These are phyloP conservation scores for Cygnus olor DNA, from an alignment of 2,797 vertebrate species.

Conservation along the genomic window DNA sequence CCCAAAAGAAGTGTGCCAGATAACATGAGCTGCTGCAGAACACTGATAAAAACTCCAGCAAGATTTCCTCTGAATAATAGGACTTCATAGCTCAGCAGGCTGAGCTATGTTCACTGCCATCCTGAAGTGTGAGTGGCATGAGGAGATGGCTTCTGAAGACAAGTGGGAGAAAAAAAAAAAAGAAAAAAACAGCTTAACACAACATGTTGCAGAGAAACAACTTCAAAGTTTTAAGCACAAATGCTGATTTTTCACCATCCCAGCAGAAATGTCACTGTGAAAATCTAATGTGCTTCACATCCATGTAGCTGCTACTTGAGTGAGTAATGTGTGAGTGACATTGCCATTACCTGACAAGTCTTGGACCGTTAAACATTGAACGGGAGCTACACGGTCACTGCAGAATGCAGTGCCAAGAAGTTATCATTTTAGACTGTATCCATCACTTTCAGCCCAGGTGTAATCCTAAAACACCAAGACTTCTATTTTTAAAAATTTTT, in stretches of 20 bases:
- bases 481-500: background rate
- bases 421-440: background rate
- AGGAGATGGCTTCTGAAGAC: conserved; percentile 42
- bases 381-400: background rate
- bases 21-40: background rate
- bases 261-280: conserved; percentile 30
- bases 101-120: background rate
- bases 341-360: background rate
- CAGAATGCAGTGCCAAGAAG: background rate
- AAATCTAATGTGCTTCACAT: conserved; percentile 11
- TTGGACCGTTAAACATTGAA: background rate
- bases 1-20: background rate
- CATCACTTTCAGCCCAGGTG: background rate
- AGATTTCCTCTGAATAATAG: background rate
- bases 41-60: conserved; percentile 14
- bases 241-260: conserved; percentile 19
- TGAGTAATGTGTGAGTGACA: background rate
- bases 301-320: background rate
- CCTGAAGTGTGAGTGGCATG: background rate
- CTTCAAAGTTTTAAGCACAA: conserved; percentile 27
- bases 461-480: background rate
- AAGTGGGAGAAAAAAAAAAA: background rate
- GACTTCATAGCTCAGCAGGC: conserved; percentile 24
- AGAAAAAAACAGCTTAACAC: background rate
- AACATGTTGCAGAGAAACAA: conserved; percentile 2